Base-by-base conservation (phyloP, 1,140 invertebrate species). In the Rhyzopertha dominica region DNA sequence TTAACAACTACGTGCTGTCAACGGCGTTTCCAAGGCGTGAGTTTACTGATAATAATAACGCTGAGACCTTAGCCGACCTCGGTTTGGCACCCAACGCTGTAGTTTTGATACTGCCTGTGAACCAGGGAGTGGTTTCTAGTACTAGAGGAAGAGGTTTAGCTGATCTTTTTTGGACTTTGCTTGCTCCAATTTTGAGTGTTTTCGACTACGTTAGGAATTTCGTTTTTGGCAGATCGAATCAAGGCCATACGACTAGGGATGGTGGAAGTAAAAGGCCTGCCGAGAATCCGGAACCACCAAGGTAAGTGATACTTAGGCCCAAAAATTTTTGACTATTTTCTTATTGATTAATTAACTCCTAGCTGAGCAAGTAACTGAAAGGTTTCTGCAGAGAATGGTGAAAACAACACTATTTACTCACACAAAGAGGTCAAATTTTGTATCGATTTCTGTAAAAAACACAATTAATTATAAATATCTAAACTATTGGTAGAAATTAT, bases 21-120 rank as follows among this genome's bases (percentile, higher is more conserved):
- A 84, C 84, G 18, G 83, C 82, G 24, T 93, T 88, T 66, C 90
- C 90, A 1, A 75, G 84, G 19, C 74, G 80, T 30, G 80, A 87
- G 59, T 82, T 92, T 52, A 76, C 74, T 4, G 57, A 68, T 3
- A 67, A 72, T 2, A 79, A 85, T 44, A 76, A 85, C 53, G 59
- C 62, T 2, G 66, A 73, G 54, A 79, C 78, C 5, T 70, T 95
- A 9, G 52, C 72, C 10, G 79, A 84, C 24, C 65, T 94, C 30
- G 75, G 82, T 52, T 72, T 95, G 30, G 78, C 81, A 35, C 91
- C 90, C 0, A 85, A 82, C 31, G 81, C 88, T 14, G 84, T 87
- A 1, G 65, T 94, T 25, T 74, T 91, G 30, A 81, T 93, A 43
- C 65, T 92, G 37, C 80, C 84, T 5, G 10, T 58, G 8, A 53